These are phyloP conservation scores for Oreochromis niloticus DNA, from an alignment of 2,113 vertebrate species.

Conservation along the genomic window DNA sequence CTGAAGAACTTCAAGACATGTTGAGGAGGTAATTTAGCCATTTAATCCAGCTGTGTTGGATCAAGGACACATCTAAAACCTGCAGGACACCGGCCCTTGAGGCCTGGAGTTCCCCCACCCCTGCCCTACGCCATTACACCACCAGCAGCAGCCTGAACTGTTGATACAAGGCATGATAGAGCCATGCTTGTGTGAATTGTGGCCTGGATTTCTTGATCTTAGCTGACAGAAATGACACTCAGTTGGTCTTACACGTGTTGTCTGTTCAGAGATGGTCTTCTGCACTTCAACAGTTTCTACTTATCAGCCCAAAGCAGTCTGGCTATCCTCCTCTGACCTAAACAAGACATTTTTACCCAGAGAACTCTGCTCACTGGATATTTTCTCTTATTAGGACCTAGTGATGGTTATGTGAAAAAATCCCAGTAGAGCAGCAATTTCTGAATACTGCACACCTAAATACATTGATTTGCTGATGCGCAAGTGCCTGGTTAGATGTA, in stretches of 20 bases:
- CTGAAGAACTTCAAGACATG: background rate
- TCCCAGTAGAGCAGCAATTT: background rate
- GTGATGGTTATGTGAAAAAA: background rate
- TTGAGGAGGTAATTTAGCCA: background rate
- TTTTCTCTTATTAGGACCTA: background rate
- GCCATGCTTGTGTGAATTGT: background rate
- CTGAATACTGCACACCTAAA: background rate
- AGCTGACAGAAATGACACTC: background rate
- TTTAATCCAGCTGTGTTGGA: background rate
- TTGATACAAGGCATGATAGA: background rate
- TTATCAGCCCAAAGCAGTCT: background rate
- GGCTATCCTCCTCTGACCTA: background rate
- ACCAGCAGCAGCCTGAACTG: background rate
- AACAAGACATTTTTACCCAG: background rate
- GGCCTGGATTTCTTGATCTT: background rate
- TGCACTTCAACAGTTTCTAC: background rate
- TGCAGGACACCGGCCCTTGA: background rate
- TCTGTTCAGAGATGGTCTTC: background rate
- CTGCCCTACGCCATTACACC: background rate
- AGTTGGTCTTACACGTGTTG: background rate
- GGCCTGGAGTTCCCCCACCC: background rate
- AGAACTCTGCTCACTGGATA: background rate
- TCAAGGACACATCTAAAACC: background rate
- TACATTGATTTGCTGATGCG: background rate
- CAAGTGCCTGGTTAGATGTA: background rate